Evolutionary conservation across 2,888 invertebrate species (phyloP).

Genomic region (Melinaea menophilus): DNA sequence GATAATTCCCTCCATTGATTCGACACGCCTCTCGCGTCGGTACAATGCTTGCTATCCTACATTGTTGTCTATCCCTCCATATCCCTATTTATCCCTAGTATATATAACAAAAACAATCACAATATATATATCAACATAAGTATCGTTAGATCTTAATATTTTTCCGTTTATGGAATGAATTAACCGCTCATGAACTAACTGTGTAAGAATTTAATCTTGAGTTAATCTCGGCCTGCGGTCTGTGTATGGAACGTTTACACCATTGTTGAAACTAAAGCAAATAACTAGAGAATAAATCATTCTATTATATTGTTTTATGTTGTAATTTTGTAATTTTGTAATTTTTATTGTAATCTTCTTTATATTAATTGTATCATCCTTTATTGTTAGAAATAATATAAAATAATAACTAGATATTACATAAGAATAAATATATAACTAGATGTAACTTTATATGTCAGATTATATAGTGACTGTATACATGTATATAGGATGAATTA

Average conservation of each 20-base stretch:
- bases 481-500: background rate
- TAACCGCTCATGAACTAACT: slow-evolving; percentile 27
- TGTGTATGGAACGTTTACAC: slow-evolving; percentile 27
- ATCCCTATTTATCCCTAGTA: slow-evolving; percentile 64
- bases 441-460: too few relatives aligned
- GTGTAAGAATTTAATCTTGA: slow-evolving; percentile 31
- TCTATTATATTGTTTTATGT: slow-evolving; percentile 12
- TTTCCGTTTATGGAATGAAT: slow-evolving; percentile 27
- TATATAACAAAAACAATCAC: slow-evolving; percentile 28
- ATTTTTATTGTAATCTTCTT: too few relatives aligned
- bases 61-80: slow-evolving; percentile 70
- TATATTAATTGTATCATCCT: too few relatives aligned
- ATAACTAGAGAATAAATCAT: slow-evolving; percentile 24
- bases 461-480: too few relatives aligned
- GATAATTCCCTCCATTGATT: slow-evolving; percentile 79
- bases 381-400: too few relatives aligned
- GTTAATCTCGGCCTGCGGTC: slow-evolving; percentile 29
- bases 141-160: slow-evolving; percentile 6
- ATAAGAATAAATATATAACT: too few relatives aligned
- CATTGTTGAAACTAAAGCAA: slow-evolving; percentile 24
- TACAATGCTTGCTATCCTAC: slow-evolving; percentile 75
- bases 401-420: too few relatives aligned
- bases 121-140: background rate
- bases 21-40: slow-evolving; percentile 77
- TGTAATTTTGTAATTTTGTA: too few relatives aligned